Base-by-base conservation (phyloP, 37 sponge, comb jelly and placozoan species). In the Halisarca cf. caerulea region DNA sequence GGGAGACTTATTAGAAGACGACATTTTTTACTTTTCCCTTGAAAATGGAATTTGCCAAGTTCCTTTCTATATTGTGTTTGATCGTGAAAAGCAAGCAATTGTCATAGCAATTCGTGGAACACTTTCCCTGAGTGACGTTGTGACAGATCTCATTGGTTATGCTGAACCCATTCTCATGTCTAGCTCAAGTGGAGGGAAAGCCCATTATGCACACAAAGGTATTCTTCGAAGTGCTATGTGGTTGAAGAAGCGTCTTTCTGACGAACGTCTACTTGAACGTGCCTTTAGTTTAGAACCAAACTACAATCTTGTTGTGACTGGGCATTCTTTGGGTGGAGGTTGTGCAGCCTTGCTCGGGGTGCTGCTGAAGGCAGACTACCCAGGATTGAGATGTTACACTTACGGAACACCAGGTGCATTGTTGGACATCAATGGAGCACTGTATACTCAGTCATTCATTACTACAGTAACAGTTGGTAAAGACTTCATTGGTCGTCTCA, bases 251-350 rank as follows among this genome's bases (percentile, higher is more conserved):
- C 68, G 66, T 21, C 84, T 95, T 15, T 74, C n/a, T 43, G 21
- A 1, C 6, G 77, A 74, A 2, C 59, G 55, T 1, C 81, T 91
- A 39, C 68, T 98, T 15, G 90, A 89, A 23, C 30, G 32, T 23
- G 92, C 95, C 18, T 93, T 95, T 55, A 32, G 36, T 2, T 72
- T 57, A 32, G 92, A 47, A 23, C 88, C 81, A 2, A 73, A 41
- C 36, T 96, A 89, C 64, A 89, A 85, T 25, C 68, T 94, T 18
- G 82, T 93, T 18, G 25, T 91, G 2, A 81, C 83, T 0, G 97
- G 97, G 2, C 97, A 96, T 69, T 96, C 97, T 0, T 83, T 96
- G 2, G 97, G 97, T 0, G 89, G 94, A 41, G 97, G 97, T 2
- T 84, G 88, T 70, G 92, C 94, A 1, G 82, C 92, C 35, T 43